Evolutionary conservation across 1,140 invertebrate species (phyloP), one percentile per base, ranked within the genome.

Genomic region (Agrilus planipennis): DNA sequence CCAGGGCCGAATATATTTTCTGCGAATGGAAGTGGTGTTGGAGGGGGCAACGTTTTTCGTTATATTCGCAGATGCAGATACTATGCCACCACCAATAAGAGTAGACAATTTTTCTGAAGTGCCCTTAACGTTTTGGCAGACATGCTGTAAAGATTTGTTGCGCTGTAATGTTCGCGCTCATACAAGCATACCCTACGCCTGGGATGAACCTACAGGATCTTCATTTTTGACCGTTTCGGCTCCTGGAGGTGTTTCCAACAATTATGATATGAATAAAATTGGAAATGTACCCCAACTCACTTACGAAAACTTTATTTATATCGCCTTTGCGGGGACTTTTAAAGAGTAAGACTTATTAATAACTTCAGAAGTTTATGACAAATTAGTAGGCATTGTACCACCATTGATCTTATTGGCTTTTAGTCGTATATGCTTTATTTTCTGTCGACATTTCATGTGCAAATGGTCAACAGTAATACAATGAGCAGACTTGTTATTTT

Each of bases 301-400:
- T 18, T 99, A 99, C 62, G 89, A 96, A 58, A 97, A 98, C 64
- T 95, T 95, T 63, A 89, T 96, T 54, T 95, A 92, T 57, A 85
- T 96, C 41, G 81, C 82, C 22, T 87, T 93, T 52, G 77, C 80
- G 14, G 77, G 72, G 14, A 83, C 79, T 6, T 84, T 82, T 62
- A 73, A 76, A 54, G 66, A 59, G 68, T 68, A 56, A 58, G 57
- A 53, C 25, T 31, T 37, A 7, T 34, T n/a, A 16, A 12, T 31
- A n/a, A n/a, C n/a, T n/a, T n/a, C n/a, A n/a, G n/a, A n/a, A n/a
- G n/a, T n/a, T n/a, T n/a, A n/a, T n/a, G n/a, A n/a, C n/a, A n/a
- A n/a, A n/a, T n/a, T n/a, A n/a, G n/a, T n/a, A n/a, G n/a, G n/a
- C n/a, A n/a, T n/a, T n/a, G n/a, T n/a, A n/a, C n/a, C n/a, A n/a